Evolutionary conservation across 2,797 vertebrate genomes (phyloP).

Genomic region (Diplodus sargus): DNA sequence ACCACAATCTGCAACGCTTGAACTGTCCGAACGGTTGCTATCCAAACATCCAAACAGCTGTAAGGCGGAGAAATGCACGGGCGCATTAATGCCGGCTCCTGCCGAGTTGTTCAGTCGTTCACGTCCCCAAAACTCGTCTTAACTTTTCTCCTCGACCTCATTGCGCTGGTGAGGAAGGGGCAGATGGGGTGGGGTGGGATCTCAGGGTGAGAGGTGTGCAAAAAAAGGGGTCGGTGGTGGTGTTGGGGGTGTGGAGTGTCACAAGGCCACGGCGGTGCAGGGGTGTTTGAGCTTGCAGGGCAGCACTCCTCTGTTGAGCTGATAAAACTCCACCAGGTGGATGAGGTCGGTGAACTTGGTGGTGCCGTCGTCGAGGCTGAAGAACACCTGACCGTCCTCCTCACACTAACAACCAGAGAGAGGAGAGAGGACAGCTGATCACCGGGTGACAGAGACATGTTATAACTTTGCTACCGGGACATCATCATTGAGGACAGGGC

Average conservation of each 20-base stretch:
- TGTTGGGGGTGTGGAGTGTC: slow-evolving; percentile 78
- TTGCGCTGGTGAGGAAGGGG: slow-evolving; percentile 51
- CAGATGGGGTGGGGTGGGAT: slow-evolving; percentile 13
- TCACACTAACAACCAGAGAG: slow-evolving; percentile 85
- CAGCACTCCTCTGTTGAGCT: slow-evolving; percentile 98
- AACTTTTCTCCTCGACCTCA: slow-evolving; percentile 57
- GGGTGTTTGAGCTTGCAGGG: slow-evolving; percentile 99
- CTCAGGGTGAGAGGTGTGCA: slow-evolving; percentile 69
- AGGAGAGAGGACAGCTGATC: slow-evolving; percentile 29
- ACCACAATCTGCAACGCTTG: slow-evolving; percentile 31
- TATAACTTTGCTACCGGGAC: neutral
- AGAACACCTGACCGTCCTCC: slow-evolving; percentile 97
- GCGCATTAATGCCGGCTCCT: slow-evolving; percentile 6
- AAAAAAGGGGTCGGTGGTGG: slow-evolving; percentile 51
- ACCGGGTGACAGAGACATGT: neutral
- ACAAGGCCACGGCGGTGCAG: slow-evolving; percentile 98
- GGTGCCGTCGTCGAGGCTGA: slow-evolving; percentile 96
- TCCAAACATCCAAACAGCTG: slow-evolving; percentile 52
- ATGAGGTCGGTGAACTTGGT: slow-evolving; percentile 99
- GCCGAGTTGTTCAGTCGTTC: slow-evolving; percentile 42
- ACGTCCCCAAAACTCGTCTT: slow-evolving; percentile 44
- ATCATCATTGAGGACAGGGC: neutral
- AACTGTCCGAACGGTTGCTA: slow-evolving; percentile 5
- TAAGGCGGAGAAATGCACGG: slow-evolving; percentile 50
- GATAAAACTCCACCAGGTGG: slow-evolving; percentile 99